A percentile compares a stretch with the other conserved stretches of the same genome.
Conservation (phyloP, 2,113 vertebrate species). For the Cepphus grylle region DNA sequence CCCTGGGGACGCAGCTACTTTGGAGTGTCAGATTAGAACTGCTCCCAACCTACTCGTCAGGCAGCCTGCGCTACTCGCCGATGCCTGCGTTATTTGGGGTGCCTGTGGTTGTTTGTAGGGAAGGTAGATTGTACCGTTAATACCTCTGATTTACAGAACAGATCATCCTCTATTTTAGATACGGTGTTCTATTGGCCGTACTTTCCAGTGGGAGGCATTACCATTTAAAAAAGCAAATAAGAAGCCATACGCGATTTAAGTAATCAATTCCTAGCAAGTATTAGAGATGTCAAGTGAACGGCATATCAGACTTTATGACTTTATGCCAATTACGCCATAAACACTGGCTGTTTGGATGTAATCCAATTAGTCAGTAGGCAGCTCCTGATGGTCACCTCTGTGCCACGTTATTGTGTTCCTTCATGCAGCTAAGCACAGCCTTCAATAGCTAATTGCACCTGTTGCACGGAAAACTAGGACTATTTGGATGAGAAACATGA, state of each 20-base stretch:
- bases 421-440: conserved; percentile 23
- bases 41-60: conserved; percentile 45
- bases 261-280: neutral
- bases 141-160: neutral
- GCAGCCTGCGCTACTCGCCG: conserved; percentile 53
- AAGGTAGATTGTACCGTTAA: conserved; percentile 31
- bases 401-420: neutral
- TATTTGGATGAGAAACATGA: conserved; percentile 44
- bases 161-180: neutral
- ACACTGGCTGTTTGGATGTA: neutral
- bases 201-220: neutral
- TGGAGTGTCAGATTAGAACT: conserved; percentile 74
- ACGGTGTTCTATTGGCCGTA: rapidly evolving
- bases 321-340: neutral
- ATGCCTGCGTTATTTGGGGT: conserved; percentile 20
- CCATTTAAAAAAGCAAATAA: neutral
- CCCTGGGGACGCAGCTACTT: conserved; percentile 71
- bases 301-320: neutral
- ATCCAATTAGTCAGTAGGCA: conserved; percentile 11
- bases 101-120: conserved; percentile 39
- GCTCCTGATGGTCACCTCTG: conserved; percentile 26
- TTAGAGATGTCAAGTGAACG: neutral
- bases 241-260: neutral
- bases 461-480: neutral
- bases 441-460: conserved; percentile 44